These are phyloP conservation scores for Heterochromis multidens DNA, from an alignment of 2,113 vertebrate genomes.

Conservation along the genomic window DNA sequence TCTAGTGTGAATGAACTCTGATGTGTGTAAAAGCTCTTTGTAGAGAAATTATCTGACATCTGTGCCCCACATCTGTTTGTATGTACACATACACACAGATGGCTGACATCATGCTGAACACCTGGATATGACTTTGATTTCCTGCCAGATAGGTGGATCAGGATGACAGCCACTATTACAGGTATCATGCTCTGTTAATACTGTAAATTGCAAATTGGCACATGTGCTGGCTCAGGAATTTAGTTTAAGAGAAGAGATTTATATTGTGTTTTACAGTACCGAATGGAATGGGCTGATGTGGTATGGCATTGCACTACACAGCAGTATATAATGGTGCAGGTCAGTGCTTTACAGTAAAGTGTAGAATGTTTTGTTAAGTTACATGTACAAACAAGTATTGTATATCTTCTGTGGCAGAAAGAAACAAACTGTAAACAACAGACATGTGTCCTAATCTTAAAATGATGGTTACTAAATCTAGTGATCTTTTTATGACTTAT, in stretches of 20 bases:
- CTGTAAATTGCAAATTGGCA: constrained; percentile 38
- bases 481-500: not conserved
- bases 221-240: constrained; percentile 24
- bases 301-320: not conserved
- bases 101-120: constrained; percentile 66
- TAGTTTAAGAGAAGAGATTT: constrained; percentile 11
- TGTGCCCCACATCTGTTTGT: constrained; percentile 65
- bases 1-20: constrained; percentile 26
- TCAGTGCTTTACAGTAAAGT: not conserved
- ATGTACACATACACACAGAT: constrained; percentile 60
- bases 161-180: constrained; percentile 57
- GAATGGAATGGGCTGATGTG: not conserved
- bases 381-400: too few relatives aligned
- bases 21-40: constrained; percentile 46
- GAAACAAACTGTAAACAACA: too few relatives aligned
- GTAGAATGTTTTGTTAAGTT: not conserved
- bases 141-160: constrained; percentile 67
- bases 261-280: not conserved
- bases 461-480: not conserved
- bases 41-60: constrained; percentile 67
- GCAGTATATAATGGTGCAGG: not conserved
- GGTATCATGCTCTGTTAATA: constrained; percentile 61
- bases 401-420: too few relatives aligned
- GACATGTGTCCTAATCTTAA: too few relatives aligned
- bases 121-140: constrained; percentile 72